Base-by-base conservation (phyloP, 2,113 vertebrate genomes). In the Amphiprion ocellaris region DNA sequence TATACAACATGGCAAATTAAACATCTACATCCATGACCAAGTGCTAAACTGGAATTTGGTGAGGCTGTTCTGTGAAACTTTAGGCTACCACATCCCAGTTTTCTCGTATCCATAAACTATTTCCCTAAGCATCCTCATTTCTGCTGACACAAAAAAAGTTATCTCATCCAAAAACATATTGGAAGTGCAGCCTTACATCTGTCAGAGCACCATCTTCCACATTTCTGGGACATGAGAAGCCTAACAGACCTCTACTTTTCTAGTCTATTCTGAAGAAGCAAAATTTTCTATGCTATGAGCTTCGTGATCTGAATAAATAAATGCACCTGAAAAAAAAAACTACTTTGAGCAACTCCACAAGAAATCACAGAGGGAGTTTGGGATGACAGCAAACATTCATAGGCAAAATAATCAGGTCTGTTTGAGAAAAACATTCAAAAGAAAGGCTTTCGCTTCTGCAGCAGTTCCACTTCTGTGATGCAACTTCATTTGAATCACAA, bases 401-500 rank as follows among this genome's bases (percentile, higher is more conserved):
- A 72, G 56, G 69, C 68, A 80, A 83, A 85, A 76, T 16, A 72
- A 68, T 10, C 49, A n/a, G 8, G 49, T 76, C 63, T 63, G 14
- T 15, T 14, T 63, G 50, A 41, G 17, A 58, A 26, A 77, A 65
- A 71, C 24, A 60, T 17, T 28, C 16, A 52, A 62, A 55, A 49
- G 55, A 66, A 61, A 46, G 33, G 28, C 77, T 59, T 79, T 81
- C 10, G 19, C 84, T 76, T 54, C 52, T 17, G 63, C 72, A 49
- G 69, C 81, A 67, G 33, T 65, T 75, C 66, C 10, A 76, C 71
- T 44, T 64, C 49, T 62, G 69, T 54, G 83, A 77, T 60, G 77
- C 46, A 73, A 66, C 81, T 84, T 85, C 69, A 91, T 92, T 85
- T 89, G 75, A 88, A 91, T 92, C 47, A 90, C 86, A 91, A 89